Conservation (phyloP, 2,888 invertebrate genomes). For the Cinara cedri region DNA sequence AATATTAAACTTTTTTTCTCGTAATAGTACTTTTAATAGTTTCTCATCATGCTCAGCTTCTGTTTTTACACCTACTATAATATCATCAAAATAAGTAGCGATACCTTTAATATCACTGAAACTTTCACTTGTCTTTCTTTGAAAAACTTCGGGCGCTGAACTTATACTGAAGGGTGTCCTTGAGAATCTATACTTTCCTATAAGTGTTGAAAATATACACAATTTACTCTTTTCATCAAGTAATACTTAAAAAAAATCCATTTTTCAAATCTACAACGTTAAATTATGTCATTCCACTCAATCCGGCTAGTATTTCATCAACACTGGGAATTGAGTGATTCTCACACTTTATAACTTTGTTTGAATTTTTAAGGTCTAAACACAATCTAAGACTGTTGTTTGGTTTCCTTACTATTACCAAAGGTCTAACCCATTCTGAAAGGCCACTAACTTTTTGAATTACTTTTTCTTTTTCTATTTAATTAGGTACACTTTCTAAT, state of each 20-base stretch:
- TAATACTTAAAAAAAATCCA: slow-evolving; percentile 58
- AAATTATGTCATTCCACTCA: slow-evolving; percentile 56
- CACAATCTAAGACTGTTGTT: slow-evolving; percentile 59
- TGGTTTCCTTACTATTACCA: slow-evolving; percentile 59
- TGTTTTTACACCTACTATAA: slow-evolving; percentile 21
- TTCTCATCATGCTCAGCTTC: slow-evolving; percentile 57
- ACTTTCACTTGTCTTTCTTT: neutral
- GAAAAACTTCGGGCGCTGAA: slow-evolving; percentile 58
- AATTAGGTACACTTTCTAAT: slow-evolving; percentile 56
- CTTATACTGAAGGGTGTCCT: slow-evolving; percentile 58
- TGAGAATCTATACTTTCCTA: slow-evolving; percentile 58
- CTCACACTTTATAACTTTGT: slow-evolving; percentile 45
- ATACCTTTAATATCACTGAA: slow-evolving; percentile 15
- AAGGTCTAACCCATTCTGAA: slow-evolving; percentile 59
- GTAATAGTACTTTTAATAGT: slow-evolving; percentile 51
- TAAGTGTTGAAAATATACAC: slow-evolving; percentile 57
- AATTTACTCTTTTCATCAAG: slow-evolving; percentile 58
- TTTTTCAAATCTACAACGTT: slow-evolving; percentile 56
- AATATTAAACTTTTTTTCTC: slow-evolving; percentile 53
- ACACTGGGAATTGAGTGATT: slow-evolving; percentile 55
- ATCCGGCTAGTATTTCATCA: slow-evolving; percentile 58
- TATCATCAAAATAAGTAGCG: slow-evolving; percentile 37
- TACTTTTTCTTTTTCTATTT: slow-evolving; percentile 56
- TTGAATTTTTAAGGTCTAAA: slow-evolving; percentile 59
- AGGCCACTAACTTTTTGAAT: slow-evolving; percentile 59